A percentile compares a stretch with the other conserved stretches of the same genome.
These are phyloP conservation scores for Delia radicum DNA, from an alignment of 1,140 invertebrate species.

Conservation along the genomic window DNA sequence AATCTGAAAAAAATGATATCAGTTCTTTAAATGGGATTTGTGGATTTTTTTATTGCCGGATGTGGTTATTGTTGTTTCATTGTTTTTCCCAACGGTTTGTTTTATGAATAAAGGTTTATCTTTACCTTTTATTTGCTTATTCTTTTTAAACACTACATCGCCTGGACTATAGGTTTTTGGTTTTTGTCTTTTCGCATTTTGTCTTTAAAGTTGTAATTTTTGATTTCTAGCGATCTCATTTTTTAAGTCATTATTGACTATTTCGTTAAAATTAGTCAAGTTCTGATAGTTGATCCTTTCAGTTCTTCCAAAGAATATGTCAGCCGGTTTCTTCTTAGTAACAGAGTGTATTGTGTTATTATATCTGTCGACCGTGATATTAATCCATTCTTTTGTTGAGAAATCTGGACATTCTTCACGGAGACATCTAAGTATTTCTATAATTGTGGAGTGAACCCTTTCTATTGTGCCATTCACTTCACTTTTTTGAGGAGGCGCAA, in stretches of 20 bases:
- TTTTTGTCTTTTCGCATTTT: background rate
- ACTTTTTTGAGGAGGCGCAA: too few relatives aligned
- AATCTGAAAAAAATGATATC: too few relatives aligned
- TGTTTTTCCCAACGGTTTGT: too few relatives aligned
- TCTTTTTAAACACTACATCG: too few relatives aligned
- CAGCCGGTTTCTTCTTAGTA: background rate
- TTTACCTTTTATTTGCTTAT: too few relatives aligned
- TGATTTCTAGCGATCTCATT: slow-evolving; percentile 9
- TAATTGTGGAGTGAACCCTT: slow-evolving; percentile 22
- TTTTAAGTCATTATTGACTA: background rate
- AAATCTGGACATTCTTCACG: slow-evolving; percentile 2
- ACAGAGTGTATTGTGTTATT: slow-evolving; percentile 12
- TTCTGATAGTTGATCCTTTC: slow-evolving; percentile 3
- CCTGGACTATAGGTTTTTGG: too few relatives aligned
- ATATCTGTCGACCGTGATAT: slow-evolving; percentile 18
- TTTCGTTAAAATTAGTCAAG: background rate
- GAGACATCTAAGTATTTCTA: slow-evolving; percentile 28
- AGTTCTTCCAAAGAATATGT: background rate
- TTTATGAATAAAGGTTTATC: too few relatives aligned
- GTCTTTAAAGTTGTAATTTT: background rate
- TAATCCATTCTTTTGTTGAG: background rate
- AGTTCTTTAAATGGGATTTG: too few relatives aligned
- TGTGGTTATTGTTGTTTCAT: too few relatives aligned
- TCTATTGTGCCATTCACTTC: slow-evolving; percentile 25
- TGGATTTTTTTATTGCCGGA: too few relatives aligned